phyloP scores from a whole-genome alignment of 1,140 invertebrate species.

The Dreissena rostriformis region DNA sequence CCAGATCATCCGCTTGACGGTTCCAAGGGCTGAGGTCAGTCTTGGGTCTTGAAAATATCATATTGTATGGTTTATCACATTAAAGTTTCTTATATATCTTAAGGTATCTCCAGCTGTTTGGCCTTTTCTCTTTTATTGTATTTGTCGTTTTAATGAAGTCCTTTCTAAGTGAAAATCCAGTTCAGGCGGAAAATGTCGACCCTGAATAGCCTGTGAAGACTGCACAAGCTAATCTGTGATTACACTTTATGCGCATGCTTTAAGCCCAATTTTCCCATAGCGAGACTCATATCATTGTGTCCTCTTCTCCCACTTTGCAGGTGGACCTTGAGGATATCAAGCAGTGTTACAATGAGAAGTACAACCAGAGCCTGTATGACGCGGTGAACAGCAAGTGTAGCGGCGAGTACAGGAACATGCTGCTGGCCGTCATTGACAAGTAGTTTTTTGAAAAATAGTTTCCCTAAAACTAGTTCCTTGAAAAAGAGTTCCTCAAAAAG shows the following conservation, averaged over 20 bases:
- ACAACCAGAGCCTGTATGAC: conserved; percentile 31
- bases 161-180: too few relatives aligned
- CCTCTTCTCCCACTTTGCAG: conserved; percentile 5
- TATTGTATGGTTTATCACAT: not conserved
- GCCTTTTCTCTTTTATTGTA: not conserved
- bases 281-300: not conserved
- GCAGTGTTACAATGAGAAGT: conserved; percentile 23
- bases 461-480: too few relatives aligned
- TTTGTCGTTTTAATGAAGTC: too few relatives aligned
- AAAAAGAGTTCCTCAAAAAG: too few relatives aligned
- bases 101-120: not conserved
- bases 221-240: too few relatives aligned
- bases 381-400: conserved; percentile 31
- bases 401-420: conserved; percentile 50
- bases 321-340: conserved; percentile 52
- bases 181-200: too few relatives aligned
- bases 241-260: too few relatives aligned
- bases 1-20: conserved; percentile 44
- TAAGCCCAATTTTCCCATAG: too few relatives aligned
- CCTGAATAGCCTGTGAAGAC: too few relatives aligned
- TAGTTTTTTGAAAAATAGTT: too few relatives aligned
- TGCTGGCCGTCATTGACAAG: conserved; percentile 50
- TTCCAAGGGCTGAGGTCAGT: conserved; percentile 50
- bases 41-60: not conserved
- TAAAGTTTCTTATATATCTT: too few relatives aligned